Percentiles rank a stretch among this genome's conserved stretches.
Evolutionary conservation across 2,888 invertebrate species (phyloP).

Genomic region (Ophion ventricosus): DNA sequence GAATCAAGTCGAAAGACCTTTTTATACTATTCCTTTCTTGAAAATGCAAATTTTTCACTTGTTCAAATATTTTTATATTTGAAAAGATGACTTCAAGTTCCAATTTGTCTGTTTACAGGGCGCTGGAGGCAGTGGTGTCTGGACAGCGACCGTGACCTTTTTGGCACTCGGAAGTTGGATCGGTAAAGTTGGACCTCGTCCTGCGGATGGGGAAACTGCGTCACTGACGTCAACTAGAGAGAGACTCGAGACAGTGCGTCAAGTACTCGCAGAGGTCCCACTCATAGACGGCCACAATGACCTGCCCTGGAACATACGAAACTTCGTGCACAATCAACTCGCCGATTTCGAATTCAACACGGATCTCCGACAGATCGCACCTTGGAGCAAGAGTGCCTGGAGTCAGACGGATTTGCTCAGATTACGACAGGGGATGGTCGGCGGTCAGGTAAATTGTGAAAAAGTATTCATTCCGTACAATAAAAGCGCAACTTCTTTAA

Average conservation of each 20-base stretch:
- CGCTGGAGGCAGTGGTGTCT: conserved; percentile 76
- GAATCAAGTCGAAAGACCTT: not conserved
- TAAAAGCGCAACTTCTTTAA: not conserved
- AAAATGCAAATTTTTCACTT: not conserved
- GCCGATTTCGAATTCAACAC: conserved; percentile 87
- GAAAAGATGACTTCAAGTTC: not conserved
- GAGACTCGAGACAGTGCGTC: conserved; percentile 86
- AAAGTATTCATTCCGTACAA: not conserved
- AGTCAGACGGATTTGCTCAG: conserved; percentile 91
- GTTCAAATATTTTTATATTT: not conserved
- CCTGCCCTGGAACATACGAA: conserved; percentile 94
- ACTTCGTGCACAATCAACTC: conserved; percentile 92
- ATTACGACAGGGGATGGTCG: conserved; percentile 89
- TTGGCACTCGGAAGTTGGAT: conserved; percentile 78
- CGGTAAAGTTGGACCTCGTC: conserved; percentile 76
- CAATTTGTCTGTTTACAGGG: conserved; percentile 70
- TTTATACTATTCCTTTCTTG: not conserved
- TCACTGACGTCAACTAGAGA: conserved; percentile 85
- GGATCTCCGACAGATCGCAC: conserved; percentile 88
- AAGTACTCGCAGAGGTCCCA: conserved; percentile 88
- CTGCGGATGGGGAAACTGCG: conserved; percentile 80
- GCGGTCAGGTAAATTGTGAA: conserved; percentile 86
- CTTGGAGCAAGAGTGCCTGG: conserved; percentile 91
- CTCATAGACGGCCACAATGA: conserved; percentile 90
- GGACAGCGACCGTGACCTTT: conserved; percentile 77